Evolutionary conservation across 2,888 invertebrate genomes (phyloP), one percentile per base, ranked within the genome.

Genomic region (Drosophila demipolita): DNA sequence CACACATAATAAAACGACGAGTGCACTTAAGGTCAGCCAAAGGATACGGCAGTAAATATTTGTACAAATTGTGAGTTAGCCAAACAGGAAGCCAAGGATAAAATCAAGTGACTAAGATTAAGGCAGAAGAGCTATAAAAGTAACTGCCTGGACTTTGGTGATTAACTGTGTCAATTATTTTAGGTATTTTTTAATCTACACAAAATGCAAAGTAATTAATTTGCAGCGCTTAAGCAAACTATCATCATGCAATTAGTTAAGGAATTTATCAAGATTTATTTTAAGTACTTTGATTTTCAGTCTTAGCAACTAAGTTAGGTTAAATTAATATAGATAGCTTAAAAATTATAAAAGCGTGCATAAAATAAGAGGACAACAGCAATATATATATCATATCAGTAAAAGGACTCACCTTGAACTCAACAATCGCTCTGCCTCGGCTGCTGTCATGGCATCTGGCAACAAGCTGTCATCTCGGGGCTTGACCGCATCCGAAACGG

Each of bases 381-480:
- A 54, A 33, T 54, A 60, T 17, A 60, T 17, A n/a, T n/a, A 32
- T 52, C 1, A 40, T 12, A 38, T 9, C 36, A 12, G 26, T 5
- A 9, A 9, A 15, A 23, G 5, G 32, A 29, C 94, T 94, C 93
- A 97, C 97, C 97, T 96, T 89, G 96, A 95, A 93, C 97, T 97
- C 89, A 98, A 95, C 91, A 98, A 94, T 94, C 96, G 96, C 93
- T 97, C 97, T 17, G 97, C 97, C 93, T 98, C 98, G 90, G 97
- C 97, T 62, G 97, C 96, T 80, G 97, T 97, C 97, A 96, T 96
- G 45, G 93, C 93, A 89, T 94, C 94, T 40, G 94, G 94, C 81
- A 94, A 93, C 82, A 94, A 93, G 79, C 93, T 92, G 73, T 92
- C 91, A 58, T 92, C 91, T 4, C 90, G 83, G 65, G 81, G 87